A percentile compares a stretch with the other conserved stretches of the same genome.
These are phyloP conservation scores for Carassius gibelio DNA, from an alignment of 2,113 vertebrate genomes.

Conservation along the genomic window DNA sequence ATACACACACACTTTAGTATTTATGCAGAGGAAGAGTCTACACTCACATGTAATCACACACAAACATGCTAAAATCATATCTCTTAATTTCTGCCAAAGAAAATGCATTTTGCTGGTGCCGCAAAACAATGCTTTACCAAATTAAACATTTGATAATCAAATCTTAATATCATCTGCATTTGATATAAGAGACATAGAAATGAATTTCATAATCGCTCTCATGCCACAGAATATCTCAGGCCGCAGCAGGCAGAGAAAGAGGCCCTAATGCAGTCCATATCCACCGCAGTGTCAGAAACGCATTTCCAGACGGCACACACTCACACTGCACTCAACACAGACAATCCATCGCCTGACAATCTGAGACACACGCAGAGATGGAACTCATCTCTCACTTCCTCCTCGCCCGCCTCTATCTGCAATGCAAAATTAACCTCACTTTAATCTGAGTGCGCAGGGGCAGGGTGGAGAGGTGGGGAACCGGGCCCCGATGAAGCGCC, in stretches of 20 bases:
- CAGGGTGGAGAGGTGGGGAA: conserved; percentile 29
- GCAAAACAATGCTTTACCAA: conserved; percentile 5
- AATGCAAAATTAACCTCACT: conserved; percentile 71
- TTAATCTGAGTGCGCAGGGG: conserved; percentile 57
- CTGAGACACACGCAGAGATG: conserved; percentile 53
- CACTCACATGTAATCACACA: neutral
- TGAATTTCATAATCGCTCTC: neutral
- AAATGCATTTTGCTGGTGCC: conserved; percentile 9
- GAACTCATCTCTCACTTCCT: conserved; percentile 58
- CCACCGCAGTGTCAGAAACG: neutral
- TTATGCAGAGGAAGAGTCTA: neutral
- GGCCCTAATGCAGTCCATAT: conserved; percentile 17
- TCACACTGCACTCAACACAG: conserved; percentile 37
- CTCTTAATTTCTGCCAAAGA: neutral
- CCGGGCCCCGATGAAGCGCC: conserved; percentile 52
- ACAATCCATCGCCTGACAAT: conserved; percentile 54
- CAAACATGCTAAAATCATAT: neutral
- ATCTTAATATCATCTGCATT: neutral
- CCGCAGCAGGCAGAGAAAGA: neutral
- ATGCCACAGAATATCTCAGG: neutral
- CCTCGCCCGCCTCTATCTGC: conserved; percentile 66
- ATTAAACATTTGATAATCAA: conserved; percentile 1
- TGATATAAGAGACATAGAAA: neutral
- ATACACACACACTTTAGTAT: neutral
- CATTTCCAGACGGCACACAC: conserved; percentile 21